Percentiles rank a stretch among this genome's conserved stretches.
These are phyloP conservation scores for Drosophila neonasuta DNA, from an alignment of 2,888 invertebrate species.

Conservation along the genomic window DNA sequence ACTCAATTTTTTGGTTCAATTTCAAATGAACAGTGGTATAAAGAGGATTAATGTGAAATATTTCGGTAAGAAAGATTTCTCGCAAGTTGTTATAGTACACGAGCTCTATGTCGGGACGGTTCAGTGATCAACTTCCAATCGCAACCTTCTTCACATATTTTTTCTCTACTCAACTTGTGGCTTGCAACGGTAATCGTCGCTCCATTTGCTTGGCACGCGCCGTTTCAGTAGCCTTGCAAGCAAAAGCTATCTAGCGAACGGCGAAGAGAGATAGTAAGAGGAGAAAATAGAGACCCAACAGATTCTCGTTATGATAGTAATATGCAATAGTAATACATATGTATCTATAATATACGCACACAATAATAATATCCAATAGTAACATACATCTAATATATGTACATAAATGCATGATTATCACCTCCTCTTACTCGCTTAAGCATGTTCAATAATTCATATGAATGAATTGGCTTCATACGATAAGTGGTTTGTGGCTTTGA, in stretches of 20 bases:
- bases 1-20: too few relatives aligned
- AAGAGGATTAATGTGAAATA: neutral
- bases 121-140: conserved; percentile 49
- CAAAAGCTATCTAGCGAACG: conserved; percentile 7
- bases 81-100: conserved; percentile 10
- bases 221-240: conserved; percentile 41
- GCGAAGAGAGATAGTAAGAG: conserved; percentile 3
- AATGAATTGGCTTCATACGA: too few relatives aligned
- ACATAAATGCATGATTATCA: too few relatives aligned
- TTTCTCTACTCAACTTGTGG: conserved; percentile 23
- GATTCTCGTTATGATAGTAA: too few relatives aligned
- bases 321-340: too few relatives aligned
- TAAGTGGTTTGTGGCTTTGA: neutral
- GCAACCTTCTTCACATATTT: neutral
- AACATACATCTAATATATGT: too few relatives aligned
- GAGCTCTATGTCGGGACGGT: conserved; percentile 45
- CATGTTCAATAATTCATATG: too few relatives aligned
- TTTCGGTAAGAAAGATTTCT: neutral
- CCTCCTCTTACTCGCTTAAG: too few relatives aligned
- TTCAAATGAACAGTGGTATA: neutral
- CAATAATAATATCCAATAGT: too few relatives aligned
- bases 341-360: too few relatives aligned
- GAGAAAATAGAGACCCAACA: neutral
- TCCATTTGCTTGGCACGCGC: conserved; percentile 66
- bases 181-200: conserved; percentile 56